Base-by-base conservation (phyloP, 1,140 invertebrate species). In the Heliconius nattereri region DNA sequence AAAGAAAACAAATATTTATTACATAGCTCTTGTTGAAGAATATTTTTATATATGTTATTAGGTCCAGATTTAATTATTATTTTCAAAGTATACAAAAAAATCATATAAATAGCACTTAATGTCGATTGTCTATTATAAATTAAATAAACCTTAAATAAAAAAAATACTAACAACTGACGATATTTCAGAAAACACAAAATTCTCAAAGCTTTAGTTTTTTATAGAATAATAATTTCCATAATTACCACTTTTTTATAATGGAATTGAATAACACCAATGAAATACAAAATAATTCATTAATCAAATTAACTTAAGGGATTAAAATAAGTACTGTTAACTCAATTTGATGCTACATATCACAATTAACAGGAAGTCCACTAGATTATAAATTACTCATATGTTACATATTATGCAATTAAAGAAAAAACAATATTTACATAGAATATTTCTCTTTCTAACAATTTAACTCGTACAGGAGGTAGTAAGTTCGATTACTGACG, bases 361-460 rank as follows among this genome's bases (percentile, higher is more conserved):
- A 72, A 70, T 78, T n/a, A 78, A 78, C 45, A 78, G 71, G 76
- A 78, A 78, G 76, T 78, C 76, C 76, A 72, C 76, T 78, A 72
- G 70, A 78, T 32, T 57, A 35, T 54, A 78, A 23, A 29, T 16
- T 26, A 29, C 60, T 16, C 2, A 66, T 29, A 66, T 5, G 3
- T 16, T 66, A 3, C 60, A 66, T 66, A 3, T 13, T 66, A 29
- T 66, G n/a, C n/a, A n/a, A 29, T 19, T 16, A 6, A 26, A 66
- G 60, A 54, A 20, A 57, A 57, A 57, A 57, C n/a, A 23, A 19
- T 57, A 57, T 57, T 57, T 57, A 23, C 23, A 57, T 57, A 23
- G n/a, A 57, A 54, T 54, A 54, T 54, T 54, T 54, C 52, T 54
- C 52, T 19, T 57, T 52, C 49, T 19, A 57, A 57, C 54, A 57